phyloP scores from a whole-genome alignment of 2,797 vertebrate genomes.

The Myiotriccus ornatus region DNA sequence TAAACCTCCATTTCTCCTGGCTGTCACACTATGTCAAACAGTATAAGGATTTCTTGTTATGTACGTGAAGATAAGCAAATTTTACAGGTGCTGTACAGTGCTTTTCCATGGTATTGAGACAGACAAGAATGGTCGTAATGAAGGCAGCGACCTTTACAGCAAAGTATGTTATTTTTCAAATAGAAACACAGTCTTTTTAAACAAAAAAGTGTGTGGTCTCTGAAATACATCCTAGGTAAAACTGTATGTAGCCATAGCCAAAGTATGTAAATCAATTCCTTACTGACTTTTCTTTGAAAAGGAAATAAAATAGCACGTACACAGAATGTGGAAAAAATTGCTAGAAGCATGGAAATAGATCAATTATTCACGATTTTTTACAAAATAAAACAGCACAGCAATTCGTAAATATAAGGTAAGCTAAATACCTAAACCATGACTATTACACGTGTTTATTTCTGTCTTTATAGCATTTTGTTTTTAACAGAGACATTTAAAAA shows the following conservation, averaged over 20 bases:
- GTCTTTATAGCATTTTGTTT: not conserved
- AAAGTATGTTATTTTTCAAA: not conserved
- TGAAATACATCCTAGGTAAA: not conserved
- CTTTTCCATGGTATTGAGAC: not conserved
- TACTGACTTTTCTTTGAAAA: not conserved
- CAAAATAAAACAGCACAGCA: not conserved
- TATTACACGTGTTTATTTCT: not conserved
- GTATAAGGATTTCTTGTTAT: not conserved
- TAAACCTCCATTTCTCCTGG: not conserved
- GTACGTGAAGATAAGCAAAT: not conserved
- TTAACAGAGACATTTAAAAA: not conserved
- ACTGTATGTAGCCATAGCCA: not conserved
- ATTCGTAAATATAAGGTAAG: not conserved
- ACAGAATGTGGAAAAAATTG: not conserved
- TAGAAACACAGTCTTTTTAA: not conserved
- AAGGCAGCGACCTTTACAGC: not conserved
- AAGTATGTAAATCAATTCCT: slow-evolving; percentile 5
- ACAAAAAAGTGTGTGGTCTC: not conserved
- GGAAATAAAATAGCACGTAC: not conserved
- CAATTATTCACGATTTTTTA: slow-evolving; percentile 4
- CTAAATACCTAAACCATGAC: not conserved
- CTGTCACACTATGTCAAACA: not conserved
- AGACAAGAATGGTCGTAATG: not conserved
- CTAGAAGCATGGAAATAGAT: not conserved
- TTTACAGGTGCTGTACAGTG: not conserved